Percentiles rank a stretch among this genome's conserved stretches.
phyloP scores from a whole-genome alignment of 2,797 vertebrate genomes.

The Lemur catta region DNA sequence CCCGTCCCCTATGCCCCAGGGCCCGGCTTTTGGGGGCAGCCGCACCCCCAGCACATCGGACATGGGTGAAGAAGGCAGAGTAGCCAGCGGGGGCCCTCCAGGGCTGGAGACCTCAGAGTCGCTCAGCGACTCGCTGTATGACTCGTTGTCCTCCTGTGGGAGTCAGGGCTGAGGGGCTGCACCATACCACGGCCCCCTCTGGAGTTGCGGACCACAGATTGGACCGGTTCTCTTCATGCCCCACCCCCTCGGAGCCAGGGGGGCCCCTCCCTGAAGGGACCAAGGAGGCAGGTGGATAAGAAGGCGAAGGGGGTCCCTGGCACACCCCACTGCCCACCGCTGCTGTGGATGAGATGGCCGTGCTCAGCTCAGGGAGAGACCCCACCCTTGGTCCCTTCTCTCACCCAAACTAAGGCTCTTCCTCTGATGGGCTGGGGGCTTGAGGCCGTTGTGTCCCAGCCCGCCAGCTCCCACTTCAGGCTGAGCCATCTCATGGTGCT shows the following conservation, averaged over 20 bases:
- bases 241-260: background rate
- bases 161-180: constrained; percentile 91
- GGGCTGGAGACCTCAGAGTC: constrained; percentile 94
- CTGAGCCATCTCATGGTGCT: constrained; percentile 72
- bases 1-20: constrained; percentile 40
- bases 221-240: background rate
- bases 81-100: constrained; percentile 89
- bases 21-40: constrained; percentile 66
- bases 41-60: constrained; percentile 89
- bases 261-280: constrained; percentile 5
- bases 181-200: background rate
- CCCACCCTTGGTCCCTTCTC: constrained; percentile 37
- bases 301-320: constrained; percentile 10
- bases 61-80: constrained; percentile 90
- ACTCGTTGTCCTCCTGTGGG: constrained; percentile 96
- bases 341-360: constrained; percentile 47
- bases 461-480: constrained; percentile 25
- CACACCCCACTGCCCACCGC: background rate
- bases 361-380: constrained; percentile 75
- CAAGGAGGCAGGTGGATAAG: constrained; percentile 32
- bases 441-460: background rate
- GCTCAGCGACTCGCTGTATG: constrained; percentile 96
- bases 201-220: background rate
- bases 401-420: constrained; percentile 60
- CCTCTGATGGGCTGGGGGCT: background rate